A percentile compares a stretch with the other conserved stretches of the same genome.
Evolutionary conservation across 1,140 invertebrate species (phyloP).

Genomic region (Saxidomus purpurata): DNA sequence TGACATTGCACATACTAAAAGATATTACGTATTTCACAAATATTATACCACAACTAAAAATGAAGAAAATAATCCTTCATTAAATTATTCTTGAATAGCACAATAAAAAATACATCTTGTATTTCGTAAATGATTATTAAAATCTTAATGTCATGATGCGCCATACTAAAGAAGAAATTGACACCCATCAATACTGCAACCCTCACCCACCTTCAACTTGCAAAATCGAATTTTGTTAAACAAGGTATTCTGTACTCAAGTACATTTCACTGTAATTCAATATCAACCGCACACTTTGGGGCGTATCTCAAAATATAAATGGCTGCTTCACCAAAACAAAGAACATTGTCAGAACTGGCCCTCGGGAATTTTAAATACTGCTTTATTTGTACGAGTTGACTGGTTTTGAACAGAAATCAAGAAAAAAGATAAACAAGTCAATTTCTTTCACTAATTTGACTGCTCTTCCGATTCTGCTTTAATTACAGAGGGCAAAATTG

Average conservation of each 20-base stretch:
- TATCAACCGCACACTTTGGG: constrained; percentile 3
- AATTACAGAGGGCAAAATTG: constrained; percentile 42
- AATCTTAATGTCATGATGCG: no score
- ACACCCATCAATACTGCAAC: no score
- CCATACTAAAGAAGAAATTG: no score
- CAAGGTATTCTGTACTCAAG: constrained; percentile 6
- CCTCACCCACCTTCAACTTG: no score
- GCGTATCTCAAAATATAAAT: neutral
- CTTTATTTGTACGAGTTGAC: constrained; percentile 16
- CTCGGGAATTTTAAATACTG: constrained; percentile 55
- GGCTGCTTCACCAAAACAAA: constrained; percentile 44
- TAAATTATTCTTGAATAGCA: no score
- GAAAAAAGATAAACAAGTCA: constrained; percentile 41
- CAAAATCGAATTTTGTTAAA: no score
- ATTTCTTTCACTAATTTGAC: constrained; percentile 55
- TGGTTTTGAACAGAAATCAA: constrained; percentile 25
- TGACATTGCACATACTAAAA: neutral
- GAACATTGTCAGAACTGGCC: constrained; percentile 50
- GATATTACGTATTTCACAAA: no score
- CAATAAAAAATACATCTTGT: no score
- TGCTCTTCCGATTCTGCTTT: constrained; percentile 54
- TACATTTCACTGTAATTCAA: neutral
- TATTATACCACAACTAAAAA: no score
- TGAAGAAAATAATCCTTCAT: no score
- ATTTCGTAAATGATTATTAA: no score